Evolutionary conservation across 2,797 vertebrate species (phyloP), one percentile per base, ranked within the genome.

Genomic region (Capromys pilorides): DNA sequence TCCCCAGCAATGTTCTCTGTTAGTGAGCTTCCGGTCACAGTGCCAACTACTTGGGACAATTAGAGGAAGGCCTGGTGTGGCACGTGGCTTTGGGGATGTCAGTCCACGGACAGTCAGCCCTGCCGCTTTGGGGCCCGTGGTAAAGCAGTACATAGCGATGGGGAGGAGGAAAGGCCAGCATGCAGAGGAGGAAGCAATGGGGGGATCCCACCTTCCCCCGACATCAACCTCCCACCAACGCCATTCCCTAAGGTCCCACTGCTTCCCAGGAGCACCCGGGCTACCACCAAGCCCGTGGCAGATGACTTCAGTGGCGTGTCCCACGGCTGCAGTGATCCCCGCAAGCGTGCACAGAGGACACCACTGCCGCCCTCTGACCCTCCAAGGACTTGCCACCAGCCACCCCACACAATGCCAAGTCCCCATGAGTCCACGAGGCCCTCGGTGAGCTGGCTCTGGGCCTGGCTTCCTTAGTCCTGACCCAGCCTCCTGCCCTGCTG

Each of bases 321-420:
- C 5, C 24, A 57, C 6, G 28, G 79, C 57, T 36, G 5, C n/a
- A 71, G 45, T 8, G 5, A 49, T 0, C 16, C 28, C 59, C 57
- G 71, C 11, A 31, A 45, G 21, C 0, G 0, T 28, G 26, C 2
- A 8, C 24, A 51, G 64, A 21, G 2, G 6, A 67, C 9, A 39
- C 31, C 45, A 33, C 33, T 41, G n/a, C 6, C 6, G 26, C 51
- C n/a, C 31, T 41, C 31, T 57, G 36, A 49, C 77, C 22, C 45
- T 21, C 19, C 22, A 2, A 6, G 41, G 14, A 57, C 33, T 33
- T 8, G 10, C 41, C 51, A 49, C 36, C 0, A 14, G 26, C 9
- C 13, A 11, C 6, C 21, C 26, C 54, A 49, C 11, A 36, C 13
- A 80, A 28, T 24, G 4, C 28, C 51, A 92, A 82, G 45, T 31